Evolutionary conservation across 2,113 vertebrate genomes (phyloP).

Genomic region (Notothenia rossii): DNA sequence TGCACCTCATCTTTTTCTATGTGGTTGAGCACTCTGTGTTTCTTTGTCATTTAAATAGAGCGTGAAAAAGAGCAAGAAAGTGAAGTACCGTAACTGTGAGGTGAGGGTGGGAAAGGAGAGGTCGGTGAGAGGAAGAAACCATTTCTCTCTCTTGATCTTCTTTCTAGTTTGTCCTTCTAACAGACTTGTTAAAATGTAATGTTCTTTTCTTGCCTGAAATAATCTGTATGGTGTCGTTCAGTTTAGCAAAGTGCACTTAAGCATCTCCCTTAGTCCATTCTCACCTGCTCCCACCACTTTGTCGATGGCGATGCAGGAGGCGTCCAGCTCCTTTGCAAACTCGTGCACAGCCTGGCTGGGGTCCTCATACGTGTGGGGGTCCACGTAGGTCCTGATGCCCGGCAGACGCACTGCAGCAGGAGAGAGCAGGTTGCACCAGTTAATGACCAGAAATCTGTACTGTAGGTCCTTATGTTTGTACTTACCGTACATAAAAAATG

Average conservation of each 20-base stretch:
- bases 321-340: conserved; percentile 87
- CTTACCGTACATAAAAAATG: too few relatives aligned
- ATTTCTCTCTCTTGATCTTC: not conserved
- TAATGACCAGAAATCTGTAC: not conserved
- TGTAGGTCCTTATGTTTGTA: not conserved
- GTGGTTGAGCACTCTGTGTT: conserved; percentile 2
- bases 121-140: not conserved
- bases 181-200: too few relatives aligned
- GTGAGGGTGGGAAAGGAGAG: not conserved
- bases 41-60: conserved; percentile 44
- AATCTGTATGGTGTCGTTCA: not conserved
- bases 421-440: conserved; percentile 26
- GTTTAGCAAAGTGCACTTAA: not conserved
- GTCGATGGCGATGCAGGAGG: conserved; percentile 87
- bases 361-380: conserved; percentile 88
- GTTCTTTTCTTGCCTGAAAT: not conserved
- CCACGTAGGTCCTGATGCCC: conserved; percentile 87
- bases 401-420: conserved; percentile 83
- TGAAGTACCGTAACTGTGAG: not conserved
- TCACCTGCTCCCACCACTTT: conserved; percentile 89
- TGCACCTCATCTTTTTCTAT: conserved; percentile 19
- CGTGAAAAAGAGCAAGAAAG: conserved; percentile 3
- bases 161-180: not conserved
- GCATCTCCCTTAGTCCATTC: conserved; percentile 7
- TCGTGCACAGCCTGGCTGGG: conserved; percentile 88